Conservation (phyloP, 2,888 invertebrate genomes). For the Clistopyga incitator region DNA sequence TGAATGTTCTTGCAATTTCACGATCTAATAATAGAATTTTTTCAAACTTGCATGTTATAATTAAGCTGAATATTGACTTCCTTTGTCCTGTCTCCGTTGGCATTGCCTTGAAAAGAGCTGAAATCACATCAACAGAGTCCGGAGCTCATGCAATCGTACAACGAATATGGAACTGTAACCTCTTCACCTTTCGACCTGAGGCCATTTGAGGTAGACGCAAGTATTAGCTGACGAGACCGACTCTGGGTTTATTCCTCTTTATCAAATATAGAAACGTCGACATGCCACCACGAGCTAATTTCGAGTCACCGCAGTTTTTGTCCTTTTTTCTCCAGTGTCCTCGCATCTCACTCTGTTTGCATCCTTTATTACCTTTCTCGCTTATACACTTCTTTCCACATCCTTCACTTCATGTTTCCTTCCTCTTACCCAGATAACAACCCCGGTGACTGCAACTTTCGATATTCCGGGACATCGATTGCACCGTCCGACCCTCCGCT, state of each 20-base stretch:
- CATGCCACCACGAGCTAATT: constrained; percentile 54
- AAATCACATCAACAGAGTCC: not conserved
- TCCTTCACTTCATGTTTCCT: not conserved
- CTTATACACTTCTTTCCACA: not conserved
- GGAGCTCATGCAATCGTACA: not conserved
- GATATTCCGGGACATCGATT: constrained; percentile 63
- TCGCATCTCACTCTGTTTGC: not conserved
- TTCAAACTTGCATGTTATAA: not conserved
- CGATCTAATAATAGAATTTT: not conserved
- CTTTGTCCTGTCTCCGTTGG: not conserved
- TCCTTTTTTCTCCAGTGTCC: not conserved
- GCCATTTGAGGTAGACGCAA: constrained; percentile 30
- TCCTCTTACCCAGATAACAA: not conserved
- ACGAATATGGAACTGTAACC: constrained; percentile 53
- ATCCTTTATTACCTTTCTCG: not conserved
- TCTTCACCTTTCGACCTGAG: constrained; percentile 70
- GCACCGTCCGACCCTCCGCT: constrained; percentile 3
- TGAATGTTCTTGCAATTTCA: too few species aligned
- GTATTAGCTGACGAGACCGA: constrained; percentile 30
- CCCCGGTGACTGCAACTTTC: constrained; percentile 47
- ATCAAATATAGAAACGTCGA: constrained; percentile 51
- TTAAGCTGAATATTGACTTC: not conserved
- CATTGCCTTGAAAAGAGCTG: not conserved
- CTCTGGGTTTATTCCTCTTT: constrained; percentile 60
- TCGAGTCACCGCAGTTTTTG: constrained; percentile 48